phyloP scores from a whole-genome alignment of 2,797 vertebrate species.

The Carduelis carduelis region DNA sequence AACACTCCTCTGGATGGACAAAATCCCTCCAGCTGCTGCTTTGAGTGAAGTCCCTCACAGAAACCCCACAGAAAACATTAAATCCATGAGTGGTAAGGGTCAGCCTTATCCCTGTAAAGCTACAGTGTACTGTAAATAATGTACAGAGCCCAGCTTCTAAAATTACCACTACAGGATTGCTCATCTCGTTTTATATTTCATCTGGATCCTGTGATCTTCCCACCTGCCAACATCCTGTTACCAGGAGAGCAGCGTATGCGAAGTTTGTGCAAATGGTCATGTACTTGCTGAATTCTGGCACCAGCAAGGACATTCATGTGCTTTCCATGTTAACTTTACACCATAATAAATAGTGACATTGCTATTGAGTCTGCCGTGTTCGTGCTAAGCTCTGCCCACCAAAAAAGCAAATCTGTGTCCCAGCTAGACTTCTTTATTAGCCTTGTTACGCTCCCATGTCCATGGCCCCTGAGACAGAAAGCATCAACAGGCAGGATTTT shows the following conservation, averaged over 20 bases:
- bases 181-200: constrained; percentile 43
- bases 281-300: constrained; percentile 31
- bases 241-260: constrained; percentile 16
- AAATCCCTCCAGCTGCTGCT: background rate
- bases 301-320: background rate
- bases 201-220: constrained; percentile 55
- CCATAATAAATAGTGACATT: background rate
- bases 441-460: background rate
- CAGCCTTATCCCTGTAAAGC: constrained; percentile 15
- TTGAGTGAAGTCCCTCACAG: background rate
- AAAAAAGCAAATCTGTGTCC: background rate
- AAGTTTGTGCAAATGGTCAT: constrained; percentile 38
- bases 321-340: constrained; percentile 15
- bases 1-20: background rate
- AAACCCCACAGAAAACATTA: background rate
- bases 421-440: background rate
- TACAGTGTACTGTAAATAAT: constrained; percentile 58
- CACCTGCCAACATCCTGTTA: constrained; percentile 64
- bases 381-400: background rate
- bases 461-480: background rate
- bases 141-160: constrained; percentile 59
- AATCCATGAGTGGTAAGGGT: background rate
- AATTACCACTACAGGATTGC: constrained; percentile 39
- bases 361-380: background rate
- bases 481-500: constrained; percentile 20